Conservation (phyloP, 2,888 invertebrate species). For the Drosophila leonis region DNA sequence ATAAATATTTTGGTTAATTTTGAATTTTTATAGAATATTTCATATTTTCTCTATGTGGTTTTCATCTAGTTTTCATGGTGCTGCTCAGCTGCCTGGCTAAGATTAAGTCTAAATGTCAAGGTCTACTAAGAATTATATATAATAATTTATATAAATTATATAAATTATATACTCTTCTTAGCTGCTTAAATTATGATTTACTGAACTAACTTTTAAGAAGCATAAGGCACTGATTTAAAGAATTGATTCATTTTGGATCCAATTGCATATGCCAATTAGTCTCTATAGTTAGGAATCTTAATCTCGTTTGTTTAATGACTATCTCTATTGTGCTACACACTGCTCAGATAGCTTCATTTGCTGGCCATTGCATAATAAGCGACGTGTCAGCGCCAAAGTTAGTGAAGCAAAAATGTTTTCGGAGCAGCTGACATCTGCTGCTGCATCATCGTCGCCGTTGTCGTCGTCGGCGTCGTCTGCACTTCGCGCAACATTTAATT, state of each 20-base stretch:
- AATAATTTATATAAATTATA: too few species aligned
- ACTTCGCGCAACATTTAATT: constrained; percentile 58
- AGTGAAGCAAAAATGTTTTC: constrained; percentile 3
- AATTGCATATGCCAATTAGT: background rate
- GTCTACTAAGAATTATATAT: too few species aligned
- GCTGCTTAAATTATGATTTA: too few species aligned
- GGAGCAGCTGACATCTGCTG: constrained; percentile 30
- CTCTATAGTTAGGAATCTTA: background rate
- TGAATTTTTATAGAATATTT: too few species aligned
- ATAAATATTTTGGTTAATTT: too few species aligned
- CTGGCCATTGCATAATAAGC: background rate
- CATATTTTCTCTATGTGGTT: too few species aligned
- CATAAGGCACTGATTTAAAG: too few species aligned
- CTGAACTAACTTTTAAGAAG: too few species aligned
- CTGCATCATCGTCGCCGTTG: constrained; percentile 5
- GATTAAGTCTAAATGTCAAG: too few species aligned
- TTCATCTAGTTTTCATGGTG: too few species aligned
- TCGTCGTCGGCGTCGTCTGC: constrained; percentile 25
- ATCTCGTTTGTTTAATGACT: constrained; percentile 7
- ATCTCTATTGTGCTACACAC: background rate
- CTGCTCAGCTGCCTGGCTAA: too few species aligned
- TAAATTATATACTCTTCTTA: too few species aligned
- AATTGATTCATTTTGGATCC: background rate
- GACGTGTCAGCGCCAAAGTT: constrained; percentile 1
- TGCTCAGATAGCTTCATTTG: constrained; percentile 1